Evolutionary conservation across 2,888 invertebrate genomes (phyloP).

Genomic region (Andrena dorsata): DNA sequence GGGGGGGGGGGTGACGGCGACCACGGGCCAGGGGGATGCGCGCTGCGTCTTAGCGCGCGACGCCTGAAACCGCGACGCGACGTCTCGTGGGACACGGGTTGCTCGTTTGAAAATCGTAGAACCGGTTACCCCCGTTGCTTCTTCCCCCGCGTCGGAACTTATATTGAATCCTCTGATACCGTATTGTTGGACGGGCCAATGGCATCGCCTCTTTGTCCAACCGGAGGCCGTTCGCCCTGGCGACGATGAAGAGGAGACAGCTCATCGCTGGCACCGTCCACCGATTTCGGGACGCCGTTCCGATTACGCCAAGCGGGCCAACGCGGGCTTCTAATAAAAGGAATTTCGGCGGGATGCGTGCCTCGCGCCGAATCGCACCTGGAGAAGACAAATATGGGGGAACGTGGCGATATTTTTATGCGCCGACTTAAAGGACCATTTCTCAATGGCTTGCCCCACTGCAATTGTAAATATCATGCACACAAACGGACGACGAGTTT

Average conservation of each 20-base stretch:
- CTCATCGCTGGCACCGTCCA: conserved; percentile 48
- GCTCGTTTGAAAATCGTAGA: conserved; percentile 67
- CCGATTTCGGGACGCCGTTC: conserved; percentile 43
- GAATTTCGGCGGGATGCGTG: conserved; percentile 36
- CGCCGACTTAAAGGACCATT: no score
- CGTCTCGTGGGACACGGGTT: conserved; percentile 29
- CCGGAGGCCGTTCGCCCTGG: conserved; percentile 46
- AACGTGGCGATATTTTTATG: no score
- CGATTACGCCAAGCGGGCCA: conserved; percentile 49
- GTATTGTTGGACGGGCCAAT: conserved; percentile 59
- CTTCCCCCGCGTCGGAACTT: conserved; percentile 42
- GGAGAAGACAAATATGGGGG: no score
- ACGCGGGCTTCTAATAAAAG: conserved; percentile 22
- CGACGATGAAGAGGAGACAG: conserved; percentile 34
- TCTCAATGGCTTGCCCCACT: no score
- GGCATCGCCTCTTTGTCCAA: conserved; percentile 61
- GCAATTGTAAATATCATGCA: no score
- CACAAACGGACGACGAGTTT: no score
- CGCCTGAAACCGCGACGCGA: background rate
- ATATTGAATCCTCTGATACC: conserved; percentile 59
- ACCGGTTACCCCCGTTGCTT: conserved; percentile 56
- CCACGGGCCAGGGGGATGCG: background rate
- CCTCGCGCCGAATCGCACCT: background rate
- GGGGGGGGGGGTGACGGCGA: conserved; percentile 20
- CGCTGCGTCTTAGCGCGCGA: conserved; percentile 13